Evolutionary conservation across 2,888 invertebrate genomes (phyloP), one percentile per base, ranked within the genome.

Genomic region (Dynastes tityus): DNA sequence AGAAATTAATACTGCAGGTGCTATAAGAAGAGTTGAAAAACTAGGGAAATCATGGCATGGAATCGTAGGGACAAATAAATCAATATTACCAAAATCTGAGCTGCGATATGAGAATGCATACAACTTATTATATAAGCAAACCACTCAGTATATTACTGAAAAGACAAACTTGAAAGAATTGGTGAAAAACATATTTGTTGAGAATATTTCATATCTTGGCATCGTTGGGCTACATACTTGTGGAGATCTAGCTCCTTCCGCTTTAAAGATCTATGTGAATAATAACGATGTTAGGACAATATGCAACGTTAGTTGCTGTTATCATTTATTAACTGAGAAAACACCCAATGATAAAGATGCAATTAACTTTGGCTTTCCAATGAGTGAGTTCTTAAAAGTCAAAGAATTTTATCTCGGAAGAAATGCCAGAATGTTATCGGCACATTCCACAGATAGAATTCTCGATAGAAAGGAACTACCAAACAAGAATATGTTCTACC

Each of bases 251-350:
- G 94, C 95, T 0, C 90, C 95, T 0, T 92, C 93, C 11, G 93
- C 93, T 58, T 89, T 97, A 0, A 92, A 92, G 80, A 90, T 95
- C 13, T 97, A 96, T 86, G 86, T 89, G 2, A 83, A 88, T 0
- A 92, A 91, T 79, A 78, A 89, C 0, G 86, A 90, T 37, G 90
- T 93, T 0, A 90, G 89, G 78, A 91, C 92, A 0, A 86, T 97
- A 0, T 94, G 95, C 84, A 95, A 94, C 85, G 95, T 98, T 53
- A 96, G 97, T 0, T 98, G 98, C 87, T 98, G 98, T 86, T 97
- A 97, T 89, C 96, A 98, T 88, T 90, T 95, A 1, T 88, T 98
- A 27, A 91, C 90, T 0, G 95, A 95, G 84, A 87, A 89, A 80
- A 90, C 88, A 22, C 8, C 4, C 3, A 58, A 75, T 27, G n/a